Conservation (phyloP, 1,140 invertebrate genomes). For the Tribolium madens region DNA sequence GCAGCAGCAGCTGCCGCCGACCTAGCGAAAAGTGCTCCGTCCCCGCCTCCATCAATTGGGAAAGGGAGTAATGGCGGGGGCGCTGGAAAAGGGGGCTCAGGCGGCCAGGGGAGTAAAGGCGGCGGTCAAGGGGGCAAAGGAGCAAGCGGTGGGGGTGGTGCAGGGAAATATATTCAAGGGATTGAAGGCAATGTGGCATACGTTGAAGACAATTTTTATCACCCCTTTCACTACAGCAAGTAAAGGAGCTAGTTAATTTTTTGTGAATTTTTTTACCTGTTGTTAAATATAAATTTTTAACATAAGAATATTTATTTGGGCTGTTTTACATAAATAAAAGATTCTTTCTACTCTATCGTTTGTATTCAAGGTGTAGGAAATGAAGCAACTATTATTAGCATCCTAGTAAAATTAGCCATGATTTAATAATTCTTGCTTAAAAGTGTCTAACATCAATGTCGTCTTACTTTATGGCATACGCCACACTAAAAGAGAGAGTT, state of each 20-base stretch:
- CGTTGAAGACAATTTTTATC: slow-evolving; percentile 48
- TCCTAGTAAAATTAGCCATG: slow-evolving; percentile 10
- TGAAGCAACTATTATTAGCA: slow-evolving; percentile 9
- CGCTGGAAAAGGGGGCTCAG: slow-evolving; percentile 24
- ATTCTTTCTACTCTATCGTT: background rate
- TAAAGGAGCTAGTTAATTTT: slow-evolving; percentile 30
- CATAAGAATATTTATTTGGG: slow-evolving; percentile 27
- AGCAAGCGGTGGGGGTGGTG: slow-evolving; percentile 39
- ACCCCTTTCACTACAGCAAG: slow-evolving; percentile 49
- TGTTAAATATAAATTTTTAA: slow-evolving; percentile 2
- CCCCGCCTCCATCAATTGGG: slow-evolving; percentile 45
- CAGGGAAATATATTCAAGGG: slow-evolving; percentile 38
- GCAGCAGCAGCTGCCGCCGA: slow-evolving; percentile 68
- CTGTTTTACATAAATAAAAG: slow-evolving; percentile 11
- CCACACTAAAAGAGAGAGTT: slow-evolving; percentile 22
- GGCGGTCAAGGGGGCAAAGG: slow-evolving; percentile 45
- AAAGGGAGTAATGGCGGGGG: slow-evolving; percentile 38
- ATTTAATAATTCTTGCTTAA: slow-evolving; percentile 13
- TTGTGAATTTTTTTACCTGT: slow-evolving; percentile 48
- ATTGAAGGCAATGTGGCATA: slow-evolving; percentile 38
- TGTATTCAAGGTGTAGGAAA: background rate
- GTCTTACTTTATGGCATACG: slow-evolving; percentile 7
- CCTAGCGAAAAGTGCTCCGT: slow-evolving; percentile 53
- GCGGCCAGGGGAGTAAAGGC: slow-evolving; percentile 28
- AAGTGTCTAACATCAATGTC: background rate